Conservation (phyloP, 1,140 invertebrate genomes). For the Zaprionus davidi region DNA sequence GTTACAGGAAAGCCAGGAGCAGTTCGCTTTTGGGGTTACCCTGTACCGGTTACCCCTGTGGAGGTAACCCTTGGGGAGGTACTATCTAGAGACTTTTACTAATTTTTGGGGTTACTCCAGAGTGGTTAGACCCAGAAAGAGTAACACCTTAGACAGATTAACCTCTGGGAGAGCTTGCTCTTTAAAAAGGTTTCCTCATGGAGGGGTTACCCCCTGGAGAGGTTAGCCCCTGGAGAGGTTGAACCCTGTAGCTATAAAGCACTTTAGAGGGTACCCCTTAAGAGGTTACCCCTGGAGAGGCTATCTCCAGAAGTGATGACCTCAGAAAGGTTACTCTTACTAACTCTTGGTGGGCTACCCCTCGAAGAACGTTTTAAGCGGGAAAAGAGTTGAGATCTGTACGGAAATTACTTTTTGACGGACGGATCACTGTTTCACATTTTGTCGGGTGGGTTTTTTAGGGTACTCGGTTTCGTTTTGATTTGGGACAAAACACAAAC, state of each 20-base stretch:
- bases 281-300: background rate
- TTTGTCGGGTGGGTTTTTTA: slow-evolving; percentile 11
- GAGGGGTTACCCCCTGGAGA: background rate
- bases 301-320: background rate
- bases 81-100: too few relatives aligned
- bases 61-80: background rate
- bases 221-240: background rate
- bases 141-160: too few relatives aligned
- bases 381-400: background rate
- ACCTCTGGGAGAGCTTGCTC: too few relatives aligned
- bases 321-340: background rate
- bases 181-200: background rate
- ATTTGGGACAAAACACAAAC: slow-evolving; percentile 78
- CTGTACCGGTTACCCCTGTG: background rate
- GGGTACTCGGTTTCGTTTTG: slow-evolving; percentile 51
- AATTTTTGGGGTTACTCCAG: too few relatives aligned
- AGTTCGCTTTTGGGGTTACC: background rate
- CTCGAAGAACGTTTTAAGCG: background rate
- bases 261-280: background rate
- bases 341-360: background rate
- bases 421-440: slow-evolving; percentile 20
- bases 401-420: background rate
- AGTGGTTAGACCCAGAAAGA: too few relatives aligned
- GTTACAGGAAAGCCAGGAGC: background rate
- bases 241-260: background rate